Evolutionary conservation across 23 tunicate species (phyloP).

Genomic region (Botrylloides violaceus): DNA sequence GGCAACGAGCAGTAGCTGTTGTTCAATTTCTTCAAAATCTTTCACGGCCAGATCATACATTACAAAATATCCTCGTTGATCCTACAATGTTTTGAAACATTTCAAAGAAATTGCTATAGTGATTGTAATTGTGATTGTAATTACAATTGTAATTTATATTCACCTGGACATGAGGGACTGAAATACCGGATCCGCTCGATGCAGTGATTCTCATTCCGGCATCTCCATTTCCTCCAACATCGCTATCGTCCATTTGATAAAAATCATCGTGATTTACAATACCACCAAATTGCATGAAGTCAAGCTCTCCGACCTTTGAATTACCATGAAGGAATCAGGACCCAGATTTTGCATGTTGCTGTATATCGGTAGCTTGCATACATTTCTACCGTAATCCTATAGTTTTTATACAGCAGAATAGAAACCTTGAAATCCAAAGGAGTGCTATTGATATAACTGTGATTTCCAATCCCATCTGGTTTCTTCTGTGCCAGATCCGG

Average conservation of each 20-base stretch:
- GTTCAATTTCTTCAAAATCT: constrained; percentile 55
- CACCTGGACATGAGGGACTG: constrained; percentile 26
- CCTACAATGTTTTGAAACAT: constrained; percentile 8
- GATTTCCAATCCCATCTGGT: constrained; percentile 51
- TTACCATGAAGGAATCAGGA: too few relatives aligned
- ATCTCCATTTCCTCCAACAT: not conserved
- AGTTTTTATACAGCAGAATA: too few relatives aligned
- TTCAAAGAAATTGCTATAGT: not conserved
- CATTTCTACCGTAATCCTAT: too few relatives aligned
- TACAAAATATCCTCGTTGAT: constrained; percentile 69
- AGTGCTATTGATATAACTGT: constrained; percentile 67
- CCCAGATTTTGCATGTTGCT: too few relatives aligned
- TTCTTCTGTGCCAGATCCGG: constrained; percentile 2
- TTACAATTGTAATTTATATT: not conserved
- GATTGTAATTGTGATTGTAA: not conserved
- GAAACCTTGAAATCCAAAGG: constrained; percentile 91
- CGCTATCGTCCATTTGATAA: constrained; percentile 31
- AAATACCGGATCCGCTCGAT: constrained; percentile 13
- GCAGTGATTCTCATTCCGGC: constrained; percentile 57
- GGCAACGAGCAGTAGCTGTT: constrained; percentile 75
- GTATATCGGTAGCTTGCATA: too few relatives aligned
- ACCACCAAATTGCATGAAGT: constrained; percentile 76
- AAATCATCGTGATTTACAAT: constrained; percentile 90
- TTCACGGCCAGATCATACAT: constrained; percentile 66
- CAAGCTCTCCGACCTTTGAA: constrained; percentile 60